Conservation (phyloP, 2,888 invertebrate genomes). For the Beris morrisii region DNA sequence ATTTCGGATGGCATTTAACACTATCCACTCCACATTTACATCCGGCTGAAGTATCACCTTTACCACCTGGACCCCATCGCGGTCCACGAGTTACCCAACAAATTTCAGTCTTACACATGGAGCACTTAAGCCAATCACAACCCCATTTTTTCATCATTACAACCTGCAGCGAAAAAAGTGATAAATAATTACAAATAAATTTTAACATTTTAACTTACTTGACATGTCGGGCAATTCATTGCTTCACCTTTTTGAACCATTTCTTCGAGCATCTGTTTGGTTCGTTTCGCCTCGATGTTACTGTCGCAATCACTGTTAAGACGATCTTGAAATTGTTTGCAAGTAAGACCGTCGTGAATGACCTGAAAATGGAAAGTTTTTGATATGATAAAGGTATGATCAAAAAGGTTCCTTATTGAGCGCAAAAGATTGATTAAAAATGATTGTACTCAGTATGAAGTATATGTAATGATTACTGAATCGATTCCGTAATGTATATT, state of each 20-base stretch:
- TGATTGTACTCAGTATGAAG: too few species aligned
- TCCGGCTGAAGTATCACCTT: conserved; percentile 43
- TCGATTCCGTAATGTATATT: too few species aligned
- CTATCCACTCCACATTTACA: conserved; percentile 44
- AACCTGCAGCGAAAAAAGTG: conserved; percentile 37
- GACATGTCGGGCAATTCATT: conserved; percentile 83
- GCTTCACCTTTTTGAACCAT: conserved; percentile 85
- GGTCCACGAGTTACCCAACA: conserved; percentile 87
- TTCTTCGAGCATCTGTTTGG: conserved; percentile 76
- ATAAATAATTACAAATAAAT: background rate
- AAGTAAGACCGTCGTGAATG: conserved; percentile 77
- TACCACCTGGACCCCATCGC: conserved; percentile 44
- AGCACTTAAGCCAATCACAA: conserved; percentile 90
- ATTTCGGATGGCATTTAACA: conserved; percentile 44
- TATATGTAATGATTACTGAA: too few species aligned
- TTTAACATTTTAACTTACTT: conserved; percentile 53
- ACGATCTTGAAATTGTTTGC: conserved; percentile 76
- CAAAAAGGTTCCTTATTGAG: too few species aligned
- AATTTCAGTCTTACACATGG: conserved; percentile 90
- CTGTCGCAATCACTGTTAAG: conserved; percentile 67
- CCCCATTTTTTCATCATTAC: conserved; percentile 91
- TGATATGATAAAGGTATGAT: background rate
- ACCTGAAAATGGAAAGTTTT: conserved; percentile 58
- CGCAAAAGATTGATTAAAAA: too few species aligned
- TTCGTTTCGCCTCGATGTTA: conserved; percentile 71